These are phyloP conservation scores for Pterophyllum scalare DNA, from an alignment of 2,113 vertebrate genomes.

Conservation along the genomic window DNA sequence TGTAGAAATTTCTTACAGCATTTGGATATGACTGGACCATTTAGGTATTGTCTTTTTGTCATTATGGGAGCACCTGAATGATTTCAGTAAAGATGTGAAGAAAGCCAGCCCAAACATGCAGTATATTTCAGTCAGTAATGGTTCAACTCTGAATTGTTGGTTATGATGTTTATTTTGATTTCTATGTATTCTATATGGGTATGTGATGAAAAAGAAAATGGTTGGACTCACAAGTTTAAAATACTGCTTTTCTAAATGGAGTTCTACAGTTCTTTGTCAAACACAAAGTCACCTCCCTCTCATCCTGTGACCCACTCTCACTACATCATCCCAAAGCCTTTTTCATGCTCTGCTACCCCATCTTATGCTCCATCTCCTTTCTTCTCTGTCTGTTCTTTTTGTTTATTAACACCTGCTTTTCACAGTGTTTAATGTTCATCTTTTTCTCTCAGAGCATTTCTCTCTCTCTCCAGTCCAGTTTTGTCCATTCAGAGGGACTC, in stretches of 20 bases:
- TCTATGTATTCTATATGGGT: not conserved
- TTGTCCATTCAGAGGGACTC: constrained; percentile 44
- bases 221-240: not conserved
- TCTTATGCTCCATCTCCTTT: constrained; percentile 23
- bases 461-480: constrained; percentile 16
- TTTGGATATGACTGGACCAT: not conserved
- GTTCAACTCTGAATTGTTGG: not conserved
- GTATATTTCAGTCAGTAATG: not conserved
- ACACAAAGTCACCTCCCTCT: constrained; percentile 24
- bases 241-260: not conserved
- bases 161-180: not conserved
- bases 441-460: constrained; percentile 29
- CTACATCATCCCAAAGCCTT: not conserved
- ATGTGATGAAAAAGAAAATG: not conserved
- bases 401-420: constrained; percentile 49
- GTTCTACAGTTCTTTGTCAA: not conserved
- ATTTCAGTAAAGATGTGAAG: not conserved
- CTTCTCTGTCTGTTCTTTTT: constrained; percentile 6
- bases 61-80: not conserved
- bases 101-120: not conserved
- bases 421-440: constrained; percentile 30
- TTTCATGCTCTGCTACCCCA: constrained; percentile 36
- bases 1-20: not conserved
- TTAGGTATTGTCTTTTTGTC: not conserved
- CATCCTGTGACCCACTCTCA: constrained; percentile 12